Percentiles rank a stretch among this genome's conserved stretches.
Evolutionary conservation across 2,888 invertebrate species (phyloP).

Genomic region (Diplolepis rosae): DNA sequence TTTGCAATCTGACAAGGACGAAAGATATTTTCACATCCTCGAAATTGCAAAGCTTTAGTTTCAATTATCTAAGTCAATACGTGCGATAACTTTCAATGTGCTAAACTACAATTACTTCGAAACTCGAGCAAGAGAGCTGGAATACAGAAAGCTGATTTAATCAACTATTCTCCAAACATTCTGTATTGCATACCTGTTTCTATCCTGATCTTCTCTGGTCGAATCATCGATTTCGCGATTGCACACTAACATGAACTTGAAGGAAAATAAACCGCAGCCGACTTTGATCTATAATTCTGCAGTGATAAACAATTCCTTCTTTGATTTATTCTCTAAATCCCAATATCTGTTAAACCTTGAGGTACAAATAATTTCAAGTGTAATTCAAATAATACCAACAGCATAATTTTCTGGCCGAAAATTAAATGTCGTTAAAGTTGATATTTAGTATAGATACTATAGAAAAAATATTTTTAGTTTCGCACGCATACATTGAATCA

Average conservation of each 20-base stretch:
- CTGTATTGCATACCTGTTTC: not conserved
- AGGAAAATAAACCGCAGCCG: not conserved
- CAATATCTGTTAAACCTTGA: no score
- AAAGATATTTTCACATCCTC: not conserved
- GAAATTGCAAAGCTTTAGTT: not conserved
- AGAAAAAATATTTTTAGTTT: no score
- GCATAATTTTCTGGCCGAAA: no score
- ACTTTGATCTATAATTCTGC: not conserved
- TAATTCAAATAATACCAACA: no score
- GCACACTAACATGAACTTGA: not conserved
- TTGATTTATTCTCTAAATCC: no score
- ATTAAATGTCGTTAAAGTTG: no score
- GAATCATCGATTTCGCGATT: slow-evolving; percentile 16
- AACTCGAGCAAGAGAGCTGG: not conserved
- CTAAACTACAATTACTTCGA: not conserved
- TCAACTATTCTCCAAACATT: slow-evolving; percentile 20
- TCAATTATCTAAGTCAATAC: not conserved
- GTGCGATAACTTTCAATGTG: not conserved
- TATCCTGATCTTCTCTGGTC: not conserved
- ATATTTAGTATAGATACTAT: no score
- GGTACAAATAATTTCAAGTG: no score
- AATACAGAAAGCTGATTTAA: slow-evolving; percentile 16
- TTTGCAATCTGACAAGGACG: no score
- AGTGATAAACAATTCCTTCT: not conserved
- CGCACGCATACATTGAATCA: no score